Base-by-base conservation (phyloP, 2,113 vertebrate genomes). In the Melanerpes formicivorus region DNA sequence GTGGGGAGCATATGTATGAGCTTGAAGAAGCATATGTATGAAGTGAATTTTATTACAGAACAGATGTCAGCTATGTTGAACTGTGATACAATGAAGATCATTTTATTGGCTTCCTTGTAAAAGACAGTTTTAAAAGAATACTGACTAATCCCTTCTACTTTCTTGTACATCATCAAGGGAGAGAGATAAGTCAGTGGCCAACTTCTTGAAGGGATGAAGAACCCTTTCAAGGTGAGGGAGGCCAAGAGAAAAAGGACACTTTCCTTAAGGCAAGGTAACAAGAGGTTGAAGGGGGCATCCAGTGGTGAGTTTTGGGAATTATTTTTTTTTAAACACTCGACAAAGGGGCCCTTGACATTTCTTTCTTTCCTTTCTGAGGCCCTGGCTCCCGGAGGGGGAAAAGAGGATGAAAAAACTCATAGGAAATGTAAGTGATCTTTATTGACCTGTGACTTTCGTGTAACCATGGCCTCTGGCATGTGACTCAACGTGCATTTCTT, bases 351-450 rank as follows among this genome's bases (percentile, higher is more conserved):
- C 92, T 96, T 97, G 96, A 96, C 92, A 97, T 96, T 95, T 97
- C 76, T 95, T 76, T 78, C 78, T 97, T 96, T 96, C 37, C 69
- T 96, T 97, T 95, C 72, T 91, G 69, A 88, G 82, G 21, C 55
- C 58, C 59, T 97, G 63, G 65, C 77, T 95, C 80, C 80, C 30
- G 5, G 29, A n/a, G 88, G 87, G 83, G 70, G 18, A 95, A 91
- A 91, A 56, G n/a, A 91, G 75, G 93, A 97, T 97, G 60, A 97
- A 96, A 97, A 96, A 89, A 14, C 67, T 97, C 91, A 88, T 94
- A 96, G 94, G 95, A 97, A 97, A 97, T 74, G 19, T 90, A 97
- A 97, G 93, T 96, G 97, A 97, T 97, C 96, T 97, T 96, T 97
- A 96, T 91, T 97, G 96, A 97, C 96, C 96, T 96, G 75, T 96